These are phyloP conservation scores for Cephalophus harveyi DNA, from an alignment of 2,113 vertebrate genomes.

Conservation along the genomic window DNA sequence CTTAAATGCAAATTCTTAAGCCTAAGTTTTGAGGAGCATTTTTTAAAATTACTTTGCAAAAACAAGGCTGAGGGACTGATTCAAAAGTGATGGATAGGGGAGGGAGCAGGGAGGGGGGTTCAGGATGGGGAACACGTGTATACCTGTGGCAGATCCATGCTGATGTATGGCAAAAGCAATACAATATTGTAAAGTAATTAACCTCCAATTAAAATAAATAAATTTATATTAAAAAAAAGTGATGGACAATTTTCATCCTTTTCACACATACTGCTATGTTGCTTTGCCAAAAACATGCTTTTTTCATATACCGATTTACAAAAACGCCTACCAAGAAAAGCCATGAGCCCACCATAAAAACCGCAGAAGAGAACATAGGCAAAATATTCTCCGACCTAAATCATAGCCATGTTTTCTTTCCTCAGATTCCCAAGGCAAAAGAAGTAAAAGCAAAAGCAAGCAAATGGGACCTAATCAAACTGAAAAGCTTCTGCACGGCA, in stretches of 20 bases:
- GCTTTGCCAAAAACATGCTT: not conserved
- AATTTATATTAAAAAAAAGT: no score
- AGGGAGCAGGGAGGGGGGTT: no score
- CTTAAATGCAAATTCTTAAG: not conserved
- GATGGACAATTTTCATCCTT: not conserved
- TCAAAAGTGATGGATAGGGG: not conserved
- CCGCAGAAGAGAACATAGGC: not conserved
- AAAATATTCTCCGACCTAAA: not conserved
- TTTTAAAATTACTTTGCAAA: not conserved
- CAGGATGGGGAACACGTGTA: no score
- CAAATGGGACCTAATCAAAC: not conserved
- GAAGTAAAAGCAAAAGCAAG: not conserved
- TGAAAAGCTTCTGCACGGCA: not conserved
- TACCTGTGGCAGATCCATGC: no score
- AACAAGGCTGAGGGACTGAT: rapidly evolving
- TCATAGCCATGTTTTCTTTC: not conserved
- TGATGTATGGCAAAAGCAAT: no score
- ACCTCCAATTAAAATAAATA: no score
- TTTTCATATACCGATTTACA: not conserved
- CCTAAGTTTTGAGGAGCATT: not conserved
- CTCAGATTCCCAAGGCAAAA: not conserved
- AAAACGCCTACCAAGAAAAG: not conserved
- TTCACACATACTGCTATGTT: not conserved
- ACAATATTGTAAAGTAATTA: no score
- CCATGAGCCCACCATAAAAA: not conserved